Evolutionary conservation across 53 echinoderm and acorn worm species (phyloP).

Genomic region (Apostichopus leukothele): DNA sequence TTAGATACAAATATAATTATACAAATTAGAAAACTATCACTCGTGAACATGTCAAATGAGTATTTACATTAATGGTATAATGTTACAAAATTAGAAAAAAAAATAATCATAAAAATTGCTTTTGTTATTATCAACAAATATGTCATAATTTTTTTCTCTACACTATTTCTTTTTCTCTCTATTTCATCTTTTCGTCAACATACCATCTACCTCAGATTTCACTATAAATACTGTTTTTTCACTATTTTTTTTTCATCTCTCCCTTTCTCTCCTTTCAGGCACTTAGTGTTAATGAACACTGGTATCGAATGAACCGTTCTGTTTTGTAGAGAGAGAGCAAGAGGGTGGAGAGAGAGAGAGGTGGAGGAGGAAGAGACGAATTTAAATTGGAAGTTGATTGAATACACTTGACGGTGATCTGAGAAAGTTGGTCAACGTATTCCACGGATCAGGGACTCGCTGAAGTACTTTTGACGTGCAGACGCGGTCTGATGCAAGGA

Average conservation of each 20-base stretch:
- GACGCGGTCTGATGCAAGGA: not conserved
- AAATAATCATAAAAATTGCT: too few relatives aligned
- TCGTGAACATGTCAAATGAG: too few relatives aligned
- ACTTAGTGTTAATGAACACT: not conserved
- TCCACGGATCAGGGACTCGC: not conserved
- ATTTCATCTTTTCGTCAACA: too few relatives aligned
- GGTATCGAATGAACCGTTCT: slow-evolving; percentile 6
- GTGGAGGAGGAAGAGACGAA: not conserved
- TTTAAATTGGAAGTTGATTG: not conserved
- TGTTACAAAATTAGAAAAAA: too few relatives aligned
- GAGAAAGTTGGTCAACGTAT: slow-evolving; percentile 11
- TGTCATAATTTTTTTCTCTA: too few relatives aligned
- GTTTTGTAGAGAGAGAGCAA: not conserved
- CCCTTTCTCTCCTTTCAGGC: not conserved
- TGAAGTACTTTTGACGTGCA: not conserved
- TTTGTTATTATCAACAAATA: too few relatives aligned
- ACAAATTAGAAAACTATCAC: too few relatives aligned
- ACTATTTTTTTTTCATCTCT: not conserved
- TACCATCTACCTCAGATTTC: not conserved
- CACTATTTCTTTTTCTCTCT: too few relatives aligned
- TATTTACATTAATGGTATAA: too few relatives aligned
- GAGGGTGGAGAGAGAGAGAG: not conserved
- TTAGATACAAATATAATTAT: too few relatives aligned
- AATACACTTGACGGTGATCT: not conserved
- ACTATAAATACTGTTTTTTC: not conserved